phyloP scores from a whole-genome alignment of 2,797 vertebrate genomes.

The Microctenopoma lineatum region DNA sequence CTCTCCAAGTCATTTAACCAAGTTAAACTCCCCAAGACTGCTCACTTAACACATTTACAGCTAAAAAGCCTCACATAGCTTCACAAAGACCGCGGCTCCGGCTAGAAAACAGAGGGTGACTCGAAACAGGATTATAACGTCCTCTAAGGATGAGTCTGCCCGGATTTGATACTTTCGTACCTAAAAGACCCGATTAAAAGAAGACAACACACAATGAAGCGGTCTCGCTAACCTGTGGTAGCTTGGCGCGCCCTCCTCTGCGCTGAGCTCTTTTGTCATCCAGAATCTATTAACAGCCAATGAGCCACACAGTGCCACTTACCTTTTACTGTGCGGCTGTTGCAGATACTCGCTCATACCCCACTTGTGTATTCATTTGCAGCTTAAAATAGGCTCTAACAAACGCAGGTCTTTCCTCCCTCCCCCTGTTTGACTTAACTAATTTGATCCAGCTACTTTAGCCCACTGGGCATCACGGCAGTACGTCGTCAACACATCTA shows the following conservation, averaged over 20 bases:
- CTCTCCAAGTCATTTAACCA: slow-evolving; percentile 34
- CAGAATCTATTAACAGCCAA: not conserved
- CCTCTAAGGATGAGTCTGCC: slow-evolving; percentile 16
- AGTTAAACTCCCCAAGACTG: slow-evolving; percentile 20
- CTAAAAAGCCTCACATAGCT: slow-evolving; percentile 13
- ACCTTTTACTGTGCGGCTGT: not conserved
- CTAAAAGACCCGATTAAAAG: slow-evolving; percentile 4
- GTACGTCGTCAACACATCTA: no score
- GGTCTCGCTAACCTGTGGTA: not conserved
- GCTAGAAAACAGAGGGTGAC: slow-evolving; percentile 35
- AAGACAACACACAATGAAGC: not conserved
- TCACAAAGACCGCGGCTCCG: slow-evolving; percentile 22
- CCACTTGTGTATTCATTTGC: not conserved
- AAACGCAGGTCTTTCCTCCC: not conserved
- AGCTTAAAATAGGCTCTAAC: slow-evolving; percentile 9
- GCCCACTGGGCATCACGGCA: no score
- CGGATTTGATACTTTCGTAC: not conserved
- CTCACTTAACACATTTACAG: slow-evolving; percentile 21
- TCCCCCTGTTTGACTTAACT: not conserved
- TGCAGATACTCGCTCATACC: not conserved
- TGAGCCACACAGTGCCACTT: not conserved
- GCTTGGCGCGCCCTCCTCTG: not conserved
- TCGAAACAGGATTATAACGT: slow-evolving; percentile 50
- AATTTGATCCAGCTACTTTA: not conserved
- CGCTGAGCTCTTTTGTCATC: not conserved